phyloP scores from a whole-genome alignment of 1,140 invertebrate genomes.

The Lucilia sericata region DNA sequence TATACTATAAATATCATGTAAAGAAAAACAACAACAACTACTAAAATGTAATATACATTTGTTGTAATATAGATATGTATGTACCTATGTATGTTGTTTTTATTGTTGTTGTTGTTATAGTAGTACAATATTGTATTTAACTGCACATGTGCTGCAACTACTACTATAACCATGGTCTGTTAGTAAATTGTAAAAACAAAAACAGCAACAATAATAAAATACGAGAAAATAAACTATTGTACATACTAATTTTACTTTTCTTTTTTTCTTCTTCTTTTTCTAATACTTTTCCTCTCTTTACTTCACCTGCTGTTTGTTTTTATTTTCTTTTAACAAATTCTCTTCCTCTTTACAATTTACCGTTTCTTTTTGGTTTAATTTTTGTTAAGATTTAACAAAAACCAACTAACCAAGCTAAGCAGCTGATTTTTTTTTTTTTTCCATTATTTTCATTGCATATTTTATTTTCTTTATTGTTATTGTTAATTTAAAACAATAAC shows the following conservation, averaged over 20 bases:
- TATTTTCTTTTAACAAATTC: neutral
- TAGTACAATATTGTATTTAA: neutral
- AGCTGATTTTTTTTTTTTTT: neutral
- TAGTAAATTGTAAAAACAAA: constrained; percentile 5
- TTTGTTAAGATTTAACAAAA: neutral
- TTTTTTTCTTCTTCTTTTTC: neutral
- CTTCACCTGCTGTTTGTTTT: neutral
- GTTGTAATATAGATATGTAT: neutral
- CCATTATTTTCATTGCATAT: too few relatives aligned
- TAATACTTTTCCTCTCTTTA: neutral
- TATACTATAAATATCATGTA: constrained; percentile 4
- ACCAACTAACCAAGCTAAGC: neutral
- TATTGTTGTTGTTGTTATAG: neutral
- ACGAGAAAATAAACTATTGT: neutral
- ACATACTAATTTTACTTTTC: constrained; percentile 21
- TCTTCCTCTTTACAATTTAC: neutral
- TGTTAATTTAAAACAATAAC: neutral
- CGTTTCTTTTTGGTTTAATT: neutral
- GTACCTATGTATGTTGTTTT: too few relatives aligned
- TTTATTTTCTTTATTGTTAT: neutral
- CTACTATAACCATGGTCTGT: neutral
- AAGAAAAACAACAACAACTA: neutral
- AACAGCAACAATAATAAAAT: neutral
- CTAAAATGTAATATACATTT: neutral
- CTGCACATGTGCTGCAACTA: constrained; percentile 4